Base-by-base conservation (phyloP, 2,797 vertebrate species). In the Thalassophryne amazonica region DNA sequence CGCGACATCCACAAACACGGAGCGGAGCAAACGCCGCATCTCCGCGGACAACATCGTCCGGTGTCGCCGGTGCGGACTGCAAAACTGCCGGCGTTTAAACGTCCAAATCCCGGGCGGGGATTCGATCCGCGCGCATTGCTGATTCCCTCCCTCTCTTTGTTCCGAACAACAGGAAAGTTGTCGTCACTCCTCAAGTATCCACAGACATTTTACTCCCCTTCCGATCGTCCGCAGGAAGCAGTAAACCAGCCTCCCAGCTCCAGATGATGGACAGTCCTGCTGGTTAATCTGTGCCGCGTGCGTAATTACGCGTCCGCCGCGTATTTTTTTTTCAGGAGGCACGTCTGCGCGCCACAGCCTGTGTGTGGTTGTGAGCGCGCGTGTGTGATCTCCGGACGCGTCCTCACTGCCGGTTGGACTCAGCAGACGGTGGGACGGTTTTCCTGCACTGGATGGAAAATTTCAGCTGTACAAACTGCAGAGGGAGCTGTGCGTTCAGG, bases 401-500 rank as follows among this genome's bases (percentile, higher is more conserved):
- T 57, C 73, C 76, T 75, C 57, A 61, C 25, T 66, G 64, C 40
- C 67, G 53, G 71, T 73, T 68, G 50, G 43, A 69, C 67, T 54
- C 20, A 84, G 66, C 76, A 76, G 73, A 42, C 78, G 45, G 62
- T 78, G 35, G 77, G 69, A 75, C 71, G 78, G 65, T 88, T 80
- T 78, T 80, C 62, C 64, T 46, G 39, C 56, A 64, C 68, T 47
- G 61, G 54, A 47, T 80, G 76, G 80, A 71, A 81, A 78, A 76
- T 51, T 58, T 81, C 43, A 83, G 48, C 63, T 30, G 62, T 71
- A 33, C 69, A 29, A 50, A 76, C 86, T 85, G 85, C 84, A 88
- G 89, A 88, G 87, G 87, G 89, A 84, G 89, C 86, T 80, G 81
- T 76, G 78, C 52, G 43, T 80, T 77, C 65, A 86, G 66, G 2